Evolutionary conservation across 2,113 vertebrate genomes (phyloP).

Genomic region (Brienomyrus brachyistius): DNA sequence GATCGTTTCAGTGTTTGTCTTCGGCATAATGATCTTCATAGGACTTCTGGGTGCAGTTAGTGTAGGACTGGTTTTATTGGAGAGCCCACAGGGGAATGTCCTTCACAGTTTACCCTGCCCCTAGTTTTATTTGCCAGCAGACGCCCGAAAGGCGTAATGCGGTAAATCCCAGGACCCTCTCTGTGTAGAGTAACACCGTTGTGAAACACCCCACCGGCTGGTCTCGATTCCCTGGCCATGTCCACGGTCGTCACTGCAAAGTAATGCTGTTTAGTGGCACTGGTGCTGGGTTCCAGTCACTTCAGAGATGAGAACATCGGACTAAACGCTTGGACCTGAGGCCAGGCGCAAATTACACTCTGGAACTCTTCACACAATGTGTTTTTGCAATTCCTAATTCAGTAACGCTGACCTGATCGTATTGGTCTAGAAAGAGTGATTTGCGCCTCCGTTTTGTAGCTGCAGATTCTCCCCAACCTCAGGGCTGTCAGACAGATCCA

Average conservation of each 20-base stretch:
- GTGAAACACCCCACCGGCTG: background rate
- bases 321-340: background rate
- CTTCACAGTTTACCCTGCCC: background rate
- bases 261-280: background rate
- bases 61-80: background rate
- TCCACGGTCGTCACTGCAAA: background rate
- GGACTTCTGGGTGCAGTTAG: background rate
- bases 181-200: background rate
- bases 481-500: background rate
- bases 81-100: background rate
- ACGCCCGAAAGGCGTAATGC: background rate
- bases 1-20: background rate
- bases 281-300: background rate
- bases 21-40: background rate
- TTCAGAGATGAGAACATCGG: background rate
- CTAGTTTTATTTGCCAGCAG: background rate
- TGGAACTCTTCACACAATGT: background rate
- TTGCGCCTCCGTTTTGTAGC: background rate
- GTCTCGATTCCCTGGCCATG: background rate
- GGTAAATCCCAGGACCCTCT: background rate
- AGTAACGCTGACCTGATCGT: background rate
- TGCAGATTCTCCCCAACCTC: background rate
- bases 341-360: background rate
- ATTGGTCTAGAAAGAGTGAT: constrained; percentile 15
- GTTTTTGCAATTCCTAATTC: background rate